Evolutionary conservation across 2,797 vertebrate species (phyloP).

Genomic region (Ficedula albicollis): DNA sequence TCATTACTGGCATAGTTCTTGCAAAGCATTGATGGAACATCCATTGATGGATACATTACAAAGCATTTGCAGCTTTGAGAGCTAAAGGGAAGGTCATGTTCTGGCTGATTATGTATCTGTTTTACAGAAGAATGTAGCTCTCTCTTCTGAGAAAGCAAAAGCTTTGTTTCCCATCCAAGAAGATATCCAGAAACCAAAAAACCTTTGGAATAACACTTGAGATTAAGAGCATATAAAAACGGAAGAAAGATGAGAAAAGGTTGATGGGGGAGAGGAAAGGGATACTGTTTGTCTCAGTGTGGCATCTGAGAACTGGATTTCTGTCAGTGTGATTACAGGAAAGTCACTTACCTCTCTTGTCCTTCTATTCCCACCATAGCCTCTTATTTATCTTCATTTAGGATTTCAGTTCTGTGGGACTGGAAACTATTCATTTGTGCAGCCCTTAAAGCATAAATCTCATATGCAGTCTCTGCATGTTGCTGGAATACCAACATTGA

Average conservation of each 20-base stretch:
- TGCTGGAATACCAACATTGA: neutral
- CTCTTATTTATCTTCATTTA: neutral
- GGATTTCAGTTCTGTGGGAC: neutral
- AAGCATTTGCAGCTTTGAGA: conserved; percentile 46
- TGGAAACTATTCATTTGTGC: neutral
- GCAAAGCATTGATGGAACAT: conserved; percentile 29
- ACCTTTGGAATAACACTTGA: neutral
- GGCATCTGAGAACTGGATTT: conserved; percentile 21
- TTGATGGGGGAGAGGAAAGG: neutral
- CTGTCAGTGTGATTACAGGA: neutral
- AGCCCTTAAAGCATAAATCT: neutral
- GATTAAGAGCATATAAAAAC: neutral
- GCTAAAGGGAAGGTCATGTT: neutral
- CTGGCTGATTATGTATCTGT: neutral
- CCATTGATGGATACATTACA: neutral
- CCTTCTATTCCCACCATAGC: neutral
- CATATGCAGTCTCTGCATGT: neutral
- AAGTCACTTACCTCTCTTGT: neutral
- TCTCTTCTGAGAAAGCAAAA: neutral
- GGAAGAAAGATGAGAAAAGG: neutral
- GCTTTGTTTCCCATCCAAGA: neutral
- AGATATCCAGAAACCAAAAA: neutral
- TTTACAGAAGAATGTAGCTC: neutral
- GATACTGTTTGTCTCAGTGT: neutral
- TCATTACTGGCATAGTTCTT: conserved; percentile 22